Evolutionary conservation across 2,113 vertebrate species (phyloP).

Genomic region (Pelvicachromis taeniatus): DNA sequence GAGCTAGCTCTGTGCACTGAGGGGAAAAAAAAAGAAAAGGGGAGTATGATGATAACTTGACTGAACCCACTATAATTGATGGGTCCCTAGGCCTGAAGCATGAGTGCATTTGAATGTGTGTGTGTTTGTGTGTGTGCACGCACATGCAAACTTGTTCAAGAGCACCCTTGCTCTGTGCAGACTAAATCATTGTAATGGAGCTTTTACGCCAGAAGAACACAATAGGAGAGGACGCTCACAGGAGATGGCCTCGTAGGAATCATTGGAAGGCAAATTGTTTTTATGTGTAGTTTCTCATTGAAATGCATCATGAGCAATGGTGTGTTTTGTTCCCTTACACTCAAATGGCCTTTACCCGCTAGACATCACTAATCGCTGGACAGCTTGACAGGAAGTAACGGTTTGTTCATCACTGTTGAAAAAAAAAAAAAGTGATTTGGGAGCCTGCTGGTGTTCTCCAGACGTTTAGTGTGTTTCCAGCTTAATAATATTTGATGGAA

Average conservation of each 20-base stretch:
- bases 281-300: slow-evolving; percentile 4
- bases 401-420: not conserved
- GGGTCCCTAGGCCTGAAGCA: slow-evolving; percentile 30
- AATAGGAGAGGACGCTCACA: slow-evolving; percentile 36
- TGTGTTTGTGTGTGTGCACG: not conserved
- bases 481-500: not conserved
- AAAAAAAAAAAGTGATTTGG: not conserved
- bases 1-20: slow-evolving; percentile 34
- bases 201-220: slow-evolving; percentile 29
- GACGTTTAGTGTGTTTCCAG: not conserved
- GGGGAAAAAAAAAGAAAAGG: not conserved
- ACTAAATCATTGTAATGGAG: slow-evolving; percentile 51
- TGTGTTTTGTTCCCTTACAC: slow-evolving; percentile 5
- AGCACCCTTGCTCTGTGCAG: not conserved
- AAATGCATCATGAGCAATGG: slow-evolving; percentile 15
- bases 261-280: slow-evolving; percentile 36
- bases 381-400: not conserved
- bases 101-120: not conserved
- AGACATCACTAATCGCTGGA: not conserved
- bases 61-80: slow-evolving; percentile 60
- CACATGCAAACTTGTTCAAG: not conserved
- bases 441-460: not conserved
- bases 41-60: slow-evolving; percentile 49
- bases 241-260: slow-evolving; percentile 34
- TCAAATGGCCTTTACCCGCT: not conserved